Evolutionary conservation across 1,140 invertebrate species (phyloP).

Genomic region (Odontomachus brunneus): DNA sequence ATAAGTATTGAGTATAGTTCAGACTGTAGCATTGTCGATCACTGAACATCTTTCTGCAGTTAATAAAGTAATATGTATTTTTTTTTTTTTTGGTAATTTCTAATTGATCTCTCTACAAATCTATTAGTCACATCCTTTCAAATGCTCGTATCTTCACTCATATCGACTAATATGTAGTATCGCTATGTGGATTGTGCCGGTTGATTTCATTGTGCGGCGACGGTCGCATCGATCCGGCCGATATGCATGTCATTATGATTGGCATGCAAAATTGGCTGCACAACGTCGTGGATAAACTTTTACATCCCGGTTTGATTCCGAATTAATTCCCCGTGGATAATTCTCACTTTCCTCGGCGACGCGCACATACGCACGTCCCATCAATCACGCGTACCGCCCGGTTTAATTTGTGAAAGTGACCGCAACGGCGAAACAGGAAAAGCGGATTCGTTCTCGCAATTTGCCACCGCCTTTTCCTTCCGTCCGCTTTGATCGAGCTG

Average conservation of each 20-base stretch:
- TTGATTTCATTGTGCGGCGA: not conserved
- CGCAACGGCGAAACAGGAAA: not conserved
- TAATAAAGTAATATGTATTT: too few species aligned
- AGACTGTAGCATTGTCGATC: too few species aligned
- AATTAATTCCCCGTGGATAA: not conserved
- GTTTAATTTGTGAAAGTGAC: constrained; percentile 23
- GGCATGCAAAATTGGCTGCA: constrained; percentile 32
- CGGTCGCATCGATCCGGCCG: not conserved
- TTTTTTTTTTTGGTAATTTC: too few species aligned
- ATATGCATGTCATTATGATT: not conserved
- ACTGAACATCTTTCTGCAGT: too few species aligned
- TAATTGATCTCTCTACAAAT: too few species aligned
- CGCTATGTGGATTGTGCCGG: not conserved
- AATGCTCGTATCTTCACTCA: not conserved
- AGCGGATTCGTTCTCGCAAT: not conserved
- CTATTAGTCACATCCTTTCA: too few species aligned
- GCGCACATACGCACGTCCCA: too few species aligned
- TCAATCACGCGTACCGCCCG: not conserved
- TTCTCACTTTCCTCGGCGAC: not conserved
- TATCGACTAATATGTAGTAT: not conserved
- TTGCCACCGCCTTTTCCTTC: not conserved
- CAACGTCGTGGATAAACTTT: not conserved
- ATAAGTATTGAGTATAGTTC: too few species aligned
- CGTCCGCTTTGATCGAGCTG: not conserved
- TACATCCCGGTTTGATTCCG: not conserved